Percentiles rank a stretch among this genome's conserved stretches.
These are phyloP conservation scores for Pseudochirops corinnae DNA, from an alignment of 2,797 vertebrate genomes.

Conservation along the genomic window DNA sequence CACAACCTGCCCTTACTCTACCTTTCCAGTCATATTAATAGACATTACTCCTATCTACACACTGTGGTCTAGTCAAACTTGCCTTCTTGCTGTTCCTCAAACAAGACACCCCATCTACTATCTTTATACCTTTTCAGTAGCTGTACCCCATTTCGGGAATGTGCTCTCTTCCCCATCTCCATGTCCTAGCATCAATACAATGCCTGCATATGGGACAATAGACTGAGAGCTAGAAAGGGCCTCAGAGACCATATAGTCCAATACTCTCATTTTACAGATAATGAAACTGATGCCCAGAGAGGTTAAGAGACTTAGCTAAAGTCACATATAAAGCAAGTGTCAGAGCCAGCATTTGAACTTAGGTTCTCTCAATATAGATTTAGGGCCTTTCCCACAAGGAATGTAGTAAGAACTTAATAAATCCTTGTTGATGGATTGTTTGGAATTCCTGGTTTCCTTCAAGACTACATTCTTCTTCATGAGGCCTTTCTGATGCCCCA, in stretches of 20 bases:
- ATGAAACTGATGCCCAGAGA: background rate
- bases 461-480: background rate
- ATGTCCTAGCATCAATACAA: background rate
- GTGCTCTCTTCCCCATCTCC: background rate
- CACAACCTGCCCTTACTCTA: background rate
- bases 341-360: slow-evolving; percentile 35
- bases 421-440: background rate
- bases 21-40: background rate
- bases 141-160: background rate
- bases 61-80: background rate
- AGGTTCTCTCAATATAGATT: slow-evolving; percentile 1
- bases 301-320: slow-evolving; percentile 17
- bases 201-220: background rate
- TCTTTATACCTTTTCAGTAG: background rate
- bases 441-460: background rate
- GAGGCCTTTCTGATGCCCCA: background rate
- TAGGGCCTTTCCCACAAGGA: background rate
- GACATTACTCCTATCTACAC: background rate
- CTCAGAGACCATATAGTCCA: background rate
- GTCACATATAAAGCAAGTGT: background rate
- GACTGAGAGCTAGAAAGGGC: background rate
- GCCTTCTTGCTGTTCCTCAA: background rate
- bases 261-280: background rate
- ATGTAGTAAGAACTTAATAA: background rate
- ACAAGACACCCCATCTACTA: background rate